Evolutionary conservation across 2,113 vertebrate genomes (phyloP).

Genomic region (Albula glossodonta): DNA sequence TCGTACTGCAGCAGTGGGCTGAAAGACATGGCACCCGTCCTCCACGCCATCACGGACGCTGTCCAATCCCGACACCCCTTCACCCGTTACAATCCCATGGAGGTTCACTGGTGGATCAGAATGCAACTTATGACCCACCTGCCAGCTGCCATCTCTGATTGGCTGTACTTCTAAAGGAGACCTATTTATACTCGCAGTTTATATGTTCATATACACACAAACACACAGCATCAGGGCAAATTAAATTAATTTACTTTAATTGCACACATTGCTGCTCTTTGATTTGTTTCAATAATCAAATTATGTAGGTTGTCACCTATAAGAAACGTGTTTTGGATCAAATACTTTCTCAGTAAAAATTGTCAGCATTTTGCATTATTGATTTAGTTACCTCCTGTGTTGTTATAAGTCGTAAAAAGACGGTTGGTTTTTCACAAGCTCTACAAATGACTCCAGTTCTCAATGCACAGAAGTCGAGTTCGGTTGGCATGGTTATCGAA

Average conservation of each 20-base stretch:
- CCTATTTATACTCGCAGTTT: neutral
- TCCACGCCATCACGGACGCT: slow-evolving; percentile 74
- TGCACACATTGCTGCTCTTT: too few relatives aligned
- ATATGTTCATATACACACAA: too few relatives aligned
- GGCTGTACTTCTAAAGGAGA: slow-evolving; percentile 67
- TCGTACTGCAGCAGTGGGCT: slow-evolving; percentile 71
- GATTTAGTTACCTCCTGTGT: neutral
- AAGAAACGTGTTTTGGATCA: neutral
- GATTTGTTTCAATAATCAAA: too few relatives aligned
- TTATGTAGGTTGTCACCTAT: neutral
- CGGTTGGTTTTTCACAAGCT: neutral
- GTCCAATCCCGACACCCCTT: slow-evolving; percentile 70
- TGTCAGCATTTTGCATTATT: neutral
- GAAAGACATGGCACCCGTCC: slow-evolving; percentile 63
- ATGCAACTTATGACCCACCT: slow-evolving; percentile 78
- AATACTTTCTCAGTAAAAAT: neutral
- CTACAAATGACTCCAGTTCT: too few relatives aligned
- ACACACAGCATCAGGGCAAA: too few relatives aligned
- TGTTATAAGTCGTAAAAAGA: neutral
- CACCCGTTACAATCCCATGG: slow-evolving; percentile 77
- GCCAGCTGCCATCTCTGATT: slow-evolving; percentile 74
- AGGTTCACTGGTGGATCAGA: slow-evolving; percentile 79
- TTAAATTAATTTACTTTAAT: neutral
- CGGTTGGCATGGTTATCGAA: neutral
- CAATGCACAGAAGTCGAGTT: neutral